Conservation (phyloP, 2,113 vertebrate species). For the Sialia sialis region DNA sequence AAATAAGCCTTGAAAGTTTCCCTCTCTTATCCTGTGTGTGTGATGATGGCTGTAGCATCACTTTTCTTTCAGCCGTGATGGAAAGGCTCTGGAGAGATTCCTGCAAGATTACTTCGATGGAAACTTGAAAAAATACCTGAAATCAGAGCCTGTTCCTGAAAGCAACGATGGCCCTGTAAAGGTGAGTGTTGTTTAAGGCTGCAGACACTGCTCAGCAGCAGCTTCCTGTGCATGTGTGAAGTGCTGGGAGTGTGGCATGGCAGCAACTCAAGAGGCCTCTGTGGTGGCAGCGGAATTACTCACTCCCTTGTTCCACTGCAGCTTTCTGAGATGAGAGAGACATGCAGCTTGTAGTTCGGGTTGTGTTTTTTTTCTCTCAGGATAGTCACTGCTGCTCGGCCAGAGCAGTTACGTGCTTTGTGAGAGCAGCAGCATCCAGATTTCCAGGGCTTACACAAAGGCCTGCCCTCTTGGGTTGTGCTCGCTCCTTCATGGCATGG, state of each 20-base stretch:
- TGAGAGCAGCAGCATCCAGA: background rate
- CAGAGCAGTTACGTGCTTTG: accelerated
- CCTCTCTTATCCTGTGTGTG: background rate
- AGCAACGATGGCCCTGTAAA: conserved; percentile 95
- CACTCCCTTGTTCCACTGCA: background rate
- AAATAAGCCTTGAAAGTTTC: conserved; percentile 6
- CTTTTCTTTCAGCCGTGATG: conserved; percentile 82
- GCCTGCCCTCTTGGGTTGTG: background rate
- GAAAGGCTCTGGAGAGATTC: conserved; percentile 91
- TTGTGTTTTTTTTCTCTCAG: background rate
- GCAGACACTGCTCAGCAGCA: background rate
- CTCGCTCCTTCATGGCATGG: background rate
- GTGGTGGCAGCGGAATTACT: background rate
- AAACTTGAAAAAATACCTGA: conserved; percentile 90
- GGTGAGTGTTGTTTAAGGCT: conserved; percentile 65
- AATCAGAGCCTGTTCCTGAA: conserved; percentile 91
- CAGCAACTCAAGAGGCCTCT: background rate
- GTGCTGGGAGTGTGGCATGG: accelerated
- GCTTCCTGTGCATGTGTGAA: background rate
- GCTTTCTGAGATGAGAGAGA: background rate
- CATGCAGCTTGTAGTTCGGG: background rate
- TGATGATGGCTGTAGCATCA: background rate
- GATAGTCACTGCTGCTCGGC: background rate
- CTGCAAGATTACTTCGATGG: conserved; percentile 92
- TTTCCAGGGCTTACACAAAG: background rate